Conservation (phyloP, 1,140 invertebrate species). For the Meloidogyne chitwoodi region DNA sequence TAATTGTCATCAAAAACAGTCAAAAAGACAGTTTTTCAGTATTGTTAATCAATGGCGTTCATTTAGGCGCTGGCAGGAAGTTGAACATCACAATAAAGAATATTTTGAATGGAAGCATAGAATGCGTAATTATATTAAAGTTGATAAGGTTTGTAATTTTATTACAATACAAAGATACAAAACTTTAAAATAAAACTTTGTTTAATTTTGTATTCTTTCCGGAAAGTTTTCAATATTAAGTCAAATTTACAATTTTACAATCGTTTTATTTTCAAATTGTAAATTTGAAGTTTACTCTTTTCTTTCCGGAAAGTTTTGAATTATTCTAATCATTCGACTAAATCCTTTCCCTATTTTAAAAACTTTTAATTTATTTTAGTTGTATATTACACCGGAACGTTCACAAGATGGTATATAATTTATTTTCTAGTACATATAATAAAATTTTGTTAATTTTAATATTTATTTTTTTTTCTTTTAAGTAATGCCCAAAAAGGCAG, state of each 20-base stretch:
- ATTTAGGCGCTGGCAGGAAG: constrained; percentile 53
- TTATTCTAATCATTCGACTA: too few relatives aligned
- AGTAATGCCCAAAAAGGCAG: constrained; percentile 11
- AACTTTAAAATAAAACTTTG: too few relatives aligned
- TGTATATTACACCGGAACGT: constrained; percentile 53
- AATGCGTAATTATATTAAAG: background rate
- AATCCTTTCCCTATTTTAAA: too few relatives aligned
- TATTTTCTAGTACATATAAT: background rate
- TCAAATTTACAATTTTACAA: too few relatives aligned
- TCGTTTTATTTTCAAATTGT: too few relatives aligned
- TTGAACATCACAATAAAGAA: constrained; percentile 43
- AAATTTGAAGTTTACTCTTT: too few relatives aligned
- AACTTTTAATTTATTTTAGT: constrained; percentile 13
- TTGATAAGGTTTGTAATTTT: background rate
- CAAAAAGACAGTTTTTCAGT: background rate
- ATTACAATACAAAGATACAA: background rate
- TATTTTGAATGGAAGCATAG: constrained; percentile 19
- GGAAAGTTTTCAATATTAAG: too few relatives aligned
- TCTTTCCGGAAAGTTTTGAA: too few relatives aligned
- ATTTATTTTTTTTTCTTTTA: constrained; percentile 9
- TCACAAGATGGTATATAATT: constrained; percentile 39
- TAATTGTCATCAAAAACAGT: background rate
- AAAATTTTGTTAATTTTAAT: too few relatives aligned
- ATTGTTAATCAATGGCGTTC: constrained; percentile 43
- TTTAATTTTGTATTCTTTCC: too few relatives aligned